A percentile compares a stretch with the other conserved stretches of the same genome.
Evolutionary conservation across 2,888 invertebrate species (phyloP).

Genomic region (Oxycera nigricornis): DNA sequence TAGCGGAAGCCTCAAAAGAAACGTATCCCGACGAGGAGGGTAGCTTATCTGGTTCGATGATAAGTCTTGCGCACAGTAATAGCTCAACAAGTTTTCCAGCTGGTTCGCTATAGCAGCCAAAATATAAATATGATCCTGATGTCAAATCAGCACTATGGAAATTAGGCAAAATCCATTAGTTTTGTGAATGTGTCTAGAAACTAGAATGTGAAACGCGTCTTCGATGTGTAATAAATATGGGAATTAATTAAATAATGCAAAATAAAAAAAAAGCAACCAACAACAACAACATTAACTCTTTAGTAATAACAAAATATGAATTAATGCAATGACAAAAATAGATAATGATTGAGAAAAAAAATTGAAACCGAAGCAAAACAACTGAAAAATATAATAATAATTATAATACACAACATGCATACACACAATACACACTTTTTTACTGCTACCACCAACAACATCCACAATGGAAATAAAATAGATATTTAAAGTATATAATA

Average conservation of each 20-base stretch:
- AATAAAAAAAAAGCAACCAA: not conserved
- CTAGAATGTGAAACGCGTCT: not conserved
- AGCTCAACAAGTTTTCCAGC: conserved; percentile 91
- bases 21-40: conserved; percentile 89
- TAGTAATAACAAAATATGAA: not conserved
- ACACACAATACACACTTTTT: conserved; percentile 24
- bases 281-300: conserved; percentile 7
- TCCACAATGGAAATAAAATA: conserved; percentile 27
- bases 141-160: not conserved
- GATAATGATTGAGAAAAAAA: not conserved
- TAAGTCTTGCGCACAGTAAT: conserved; percentile 94
- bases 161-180: not conserved
- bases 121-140: conserved; percentile 26
- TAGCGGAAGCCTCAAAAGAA: conserved; percentile 89
- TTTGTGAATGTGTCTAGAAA: not conserved
- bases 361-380: not conserved
- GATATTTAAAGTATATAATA: conserved; percentile 27
- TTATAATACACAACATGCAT: conserved; percentile 2
- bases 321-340: not conserved
- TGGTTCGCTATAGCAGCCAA: conserved; percentile 71
- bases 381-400: not conserved
- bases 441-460: conserved; percentile 30
- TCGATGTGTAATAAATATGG: conserved; percentile 14
- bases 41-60: conserved; percentile 92
- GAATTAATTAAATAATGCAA: not conserved